phyloP scores from a whole-genome alignment of 2,888 invertebrate species.

The Leuctra nigra region DNA sequence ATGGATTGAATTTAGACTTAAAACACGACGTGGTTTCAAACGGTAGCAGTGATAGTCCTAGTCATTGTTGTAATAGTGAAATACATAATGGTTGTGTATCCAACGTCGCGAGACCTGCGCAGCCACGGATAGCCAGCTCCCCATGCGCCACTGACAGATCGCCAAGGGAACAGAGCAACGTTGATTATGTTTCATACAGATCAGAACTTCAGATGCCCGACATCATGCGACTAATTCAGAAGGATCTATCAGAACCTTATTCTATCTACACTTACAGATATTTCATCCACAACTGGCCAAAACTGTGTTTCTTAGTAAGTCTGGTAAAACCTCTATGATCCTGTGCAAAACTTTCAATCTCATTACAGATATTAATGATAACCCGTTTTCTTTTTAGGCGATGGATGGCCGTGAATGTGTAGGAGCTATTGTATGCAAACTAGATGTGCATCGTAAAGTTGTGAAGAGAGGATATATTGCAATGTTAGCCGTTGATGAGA shows the following conservation, averaged over 20 bases:
- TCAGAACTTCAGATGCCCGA: slow-evolving; percentile 97
- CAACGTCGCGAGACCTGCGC: too few relatives aligned
- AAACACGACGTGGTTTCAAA: slow-evolving; percentile 22
- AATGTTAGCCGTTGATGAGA: slow-evolving; percentile 97
- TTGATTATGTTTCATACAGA: slow-evolving; percentile 71
- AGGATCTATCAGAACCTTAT: slow-evolving; percentile 98
- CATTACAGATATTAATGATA: not conserved
- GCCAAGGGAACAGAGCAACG: slow-evolving; percentile 30
- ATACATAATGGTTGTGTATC: too few relatives aligned
- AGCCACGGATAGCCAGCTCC: too few relatives aligned
- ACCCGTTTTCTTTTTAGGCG: slow-evolving; percentile 51
- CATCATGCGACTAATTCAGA: slow-evolving; percentile 98
- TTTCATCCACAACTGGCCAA: slow-evolving; percentile 99
- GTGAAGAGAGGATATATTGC: slow-evolving; percentile 96
- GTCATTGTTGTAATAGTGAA: slow-evolving; percentile 29
- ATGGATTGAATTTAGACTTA: slow-evolving; percentile 27
- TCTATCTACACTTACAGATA: slow-evolving; percentile 99
- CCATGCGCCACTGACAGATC: too few relatives aligned
- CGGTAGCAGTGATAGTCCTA: slow-evolving; percentile 23
- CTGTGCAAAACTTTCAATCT: not conserved
- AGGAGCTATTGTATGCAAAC: slow-evolving; percentile 98
- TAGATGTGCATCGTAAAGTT: slow-evolving; percentile 85
- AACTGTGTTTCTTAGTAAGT: slow-evolving; percentile 90
- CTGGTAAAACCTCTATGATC: slow-evolving; percentile 8
- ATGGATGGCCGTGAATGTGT: slow-evolving; percentile 82